Evolutionary conservation across 2,797 vertebrate species (phyloP).

Genomic region (Echeneis naucrates): DNA sequence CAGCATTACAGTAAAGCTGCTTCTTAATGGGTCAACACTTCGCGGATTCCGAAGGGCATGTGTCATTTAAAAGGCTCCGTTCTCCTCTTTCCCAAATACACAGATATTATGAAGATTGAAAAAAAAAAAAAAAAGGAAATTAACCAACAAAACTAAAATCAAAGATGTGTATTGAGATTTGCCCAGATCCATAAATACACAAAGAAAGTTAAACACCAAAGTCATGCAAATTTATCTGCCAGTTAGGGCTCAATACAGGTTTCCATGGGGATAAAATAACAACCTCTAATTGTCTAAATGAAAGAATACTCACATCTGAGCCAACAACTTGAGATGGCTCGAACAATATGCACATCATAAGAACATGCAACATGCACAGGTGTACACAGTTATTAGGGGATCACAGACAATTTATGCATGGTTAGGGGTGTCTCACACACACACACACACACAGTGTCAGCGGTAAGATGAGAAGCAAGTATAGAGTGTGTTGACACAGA

Average conservation of each 20-base stretch:
- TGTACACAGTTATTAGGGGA: constrained; percentile 47
- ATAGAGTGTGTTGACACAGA: constrained; percentile 72
- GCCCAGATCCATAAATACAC: constrained; percentile 37
- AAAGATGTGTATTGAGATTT: constrained; percentile 34
- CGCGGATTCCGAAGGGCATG: constrained; percentile 65
- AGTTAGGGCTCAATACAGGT: constrained; percentile 80
- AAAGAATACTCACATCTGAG: constrained; percentile 79
- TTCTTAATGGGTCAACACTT: constrained; percentile 63
- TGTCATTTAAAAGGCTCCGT: constrained; percentile 70
- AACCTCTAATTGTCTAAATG: constrained; percentile 81
- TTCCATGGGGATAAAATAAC: constrained; percentile 81
- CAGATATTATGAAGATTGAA: constrained; percentile 48
- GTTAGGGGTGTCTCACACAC: constrained; percentile 56
- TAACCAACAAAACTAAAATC: constrained; percentile 46
- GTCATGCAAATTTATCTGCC: constrained; percentile 83
- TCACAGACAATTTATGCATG: constrained; percentile 68
- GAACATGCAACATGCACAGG: constrained; percentile 25
- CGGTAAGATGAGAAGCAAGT: constrained; percentile 74
- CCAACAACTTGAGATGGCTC: constrained; percentile 71
- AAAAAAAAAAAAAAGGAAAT: constrained; percentile 12
- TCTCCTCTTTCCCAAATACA: constrained; percentile 68
- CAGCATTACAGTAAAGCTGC: constrained; percentile 58
- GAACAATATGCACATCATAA: constrained; percentile 56
- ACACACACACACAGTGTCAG: constrained; percentile 59
- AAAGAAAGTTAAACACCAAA: constrained; percentile 74